Evolutionary conservation across 1,140 invertebrate species (phyloP), one percentile per base, ranked within the genome.

Genomic region (Ylistrum balloti): DNA sequence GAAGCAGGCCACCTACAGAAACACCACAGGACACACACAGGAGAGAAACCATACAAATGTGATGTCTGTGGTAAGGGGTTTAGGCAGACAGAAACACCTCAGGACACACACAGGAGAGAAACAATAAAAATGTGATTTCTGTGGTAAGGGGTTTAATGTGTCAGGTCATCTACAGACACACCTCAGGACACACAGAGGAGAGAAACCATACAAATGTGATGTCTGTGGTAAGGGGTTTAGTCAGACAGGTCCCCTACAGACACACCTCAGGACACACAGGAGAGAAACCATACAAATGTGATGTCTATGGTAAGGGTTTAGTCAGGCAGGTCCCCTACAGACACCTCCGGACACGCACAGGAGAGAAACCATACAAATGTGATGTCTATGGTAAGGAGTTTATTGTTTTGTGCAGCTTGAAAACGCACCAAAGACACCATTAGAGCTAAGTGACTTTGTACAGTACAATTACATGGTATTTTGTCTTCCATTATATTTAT

Each of bases 211-310:
- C 85, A 92, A 90, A 74, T 94, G 93, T 92, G 98, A 99, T 95
- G 97, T 98, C 95, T 99, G 98, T 38, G 35, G 35, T 38, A 38
- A 38, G 35, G 35, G 35, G 35, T 38, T 5, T 38, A 38, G 35
- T 38, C 35, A 38, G 35, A 13, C 35, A 38, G 94, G 98, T 98
- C 95, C 97, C 97, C 97, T 97, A 96, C 97, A 98, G 97, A 97
- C 98, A 94, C 97, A 96, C 98, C 92, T 97, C 98, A 95, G 97
- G 97, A 7, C 98, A 99, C 95, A 99, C 98, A 0, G 98, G 98
- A 89, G 97, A 97, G 90, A 97, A 98, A 93, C 98, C 98, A 0
- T 98, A 97, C 96, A 97, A 97, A 95, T 99, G 98, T 95, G 95
- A 97, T 0, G 96, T 98, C 88, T 91, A 88, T 85, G 86, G 86